Conservation (phyloP, 1,140 invertebrate species). For the Saccostrea echinata region DNA sequence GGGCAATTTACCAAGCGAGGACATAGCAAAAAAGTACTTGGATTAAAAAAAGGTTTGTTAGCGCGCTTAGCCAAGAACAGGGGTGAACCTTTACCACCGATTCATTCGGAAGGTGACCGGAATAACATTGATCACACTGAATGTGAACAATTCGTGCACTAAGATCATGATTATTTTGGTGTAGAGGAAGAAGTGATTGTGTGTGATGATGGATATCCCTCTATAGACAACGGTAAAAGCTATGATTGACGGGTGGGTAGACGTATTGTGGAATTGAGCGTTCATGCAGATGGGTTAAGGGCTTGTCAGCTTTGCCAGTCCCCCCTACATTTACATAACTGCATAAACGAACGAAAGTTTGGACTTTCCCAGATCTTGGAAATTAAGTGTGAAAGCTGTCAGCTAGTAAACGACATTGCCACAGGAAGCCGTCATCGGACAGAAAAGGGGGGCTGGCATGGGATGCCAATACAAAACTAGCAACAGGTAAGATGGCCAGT, state of each 20-base stretch:
- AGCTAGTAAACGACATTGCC: background rate
- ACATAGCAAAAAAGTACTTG: too few relatives aligned
- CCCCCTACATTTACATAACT: too few relatives aligned
- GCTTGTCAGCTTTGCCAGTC: too few relatives aligned
- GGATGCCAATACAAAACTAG: slow-evolving; percentile 40
- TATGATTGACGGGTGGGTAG: background rate
- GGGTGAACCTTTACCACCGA: background rate
- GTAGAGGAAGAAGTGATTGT: background rate
- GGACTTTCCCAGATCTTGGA: background rate
- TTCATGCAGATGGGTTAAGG: background rate
- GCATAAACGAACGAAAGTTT: too few relatives aligned
- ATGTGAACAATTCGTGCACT: background rate
- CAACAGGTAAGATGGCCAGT: slow-evolving; percentile 22
- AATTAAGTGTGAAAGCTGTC: background rate
- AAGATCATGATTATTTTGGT: background rate
- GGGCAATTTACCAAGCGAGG: too few relatives aligned
- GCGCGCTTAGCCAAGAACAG: background rate
- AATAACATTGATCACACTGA: background rate
- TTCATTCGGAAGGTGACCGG: background rate
- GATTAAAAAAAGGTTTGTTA: too few relatives aligned
- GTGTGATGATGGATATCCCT: background rate
- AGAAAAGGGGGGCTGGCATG: slow-evolving; percentile 26
- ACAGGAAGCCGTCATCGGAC: slow-evolving; percentile 22
- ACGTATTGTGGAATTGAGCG: too few relatives aligned
- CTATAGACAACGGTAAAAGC: background rate